Percentiles rank a stretch among this genome's conserved stretches.
Conservation (phyloP, 23 tunicate species). For the Aplidium turbinatum region DNA sequence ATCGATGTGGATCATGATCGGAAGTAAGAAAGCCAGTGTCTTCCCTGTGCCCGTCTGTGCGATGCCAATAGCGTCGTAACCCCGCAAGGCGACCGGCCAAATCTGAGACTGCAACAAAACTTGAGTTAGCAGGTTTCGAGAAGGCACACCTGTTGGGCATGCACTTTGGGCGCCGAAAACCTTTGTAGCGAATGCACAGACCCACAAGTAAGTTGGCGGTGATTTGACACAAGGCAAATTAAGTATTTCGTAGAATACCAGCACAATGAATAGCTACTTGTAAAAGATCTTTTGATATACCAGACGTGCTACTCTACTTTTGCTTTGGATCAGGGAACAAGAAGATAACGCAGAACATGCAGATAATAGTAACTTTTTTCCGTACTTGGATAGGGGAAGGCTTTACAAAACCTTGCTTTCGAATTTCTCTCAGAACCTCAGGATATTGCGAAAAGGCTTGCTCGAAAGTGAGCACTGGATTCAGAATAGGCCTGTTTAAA, state of each 20-base stretch:
- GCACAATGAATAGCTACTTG: no score
- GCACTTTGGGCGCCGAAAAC: no score
- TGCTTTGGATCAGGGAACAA: no score
- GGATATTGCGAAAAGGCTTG: conserved; percentile 91
- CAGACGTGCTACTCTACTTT: no score
- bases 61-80: conserved; percentile 93
- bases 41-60: conserved; percentile 99
- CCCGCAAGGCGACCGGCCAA: conserved; percentile 90
- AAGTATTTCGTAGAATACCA: no score
- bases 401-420: conserved; percentile 66
- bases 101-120: conserved; percentile 58
- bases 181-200: no score
- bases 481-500: conserved; percentile 29
- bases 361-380: neutral
- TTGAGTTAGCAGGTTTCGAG: no score
- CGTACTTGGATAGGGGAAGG: conserved; percentile 86
- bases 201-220: no score
- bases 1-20: conserved; percentile 85
- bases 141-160: no score
- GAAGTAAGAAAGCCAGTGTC: conserved; percentile 91
- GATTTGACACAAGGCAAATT: no score
- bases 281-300: no score
- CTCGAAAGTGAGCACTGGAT: conserved; percentile 80
- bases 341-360: no score
- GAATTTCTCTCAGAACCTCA: conserved; percentile 53